Evolutionary conservation across 2,888 invertebrate genomes (phyloP).

Genomic region (Drosophila villosipedis): DNA sequence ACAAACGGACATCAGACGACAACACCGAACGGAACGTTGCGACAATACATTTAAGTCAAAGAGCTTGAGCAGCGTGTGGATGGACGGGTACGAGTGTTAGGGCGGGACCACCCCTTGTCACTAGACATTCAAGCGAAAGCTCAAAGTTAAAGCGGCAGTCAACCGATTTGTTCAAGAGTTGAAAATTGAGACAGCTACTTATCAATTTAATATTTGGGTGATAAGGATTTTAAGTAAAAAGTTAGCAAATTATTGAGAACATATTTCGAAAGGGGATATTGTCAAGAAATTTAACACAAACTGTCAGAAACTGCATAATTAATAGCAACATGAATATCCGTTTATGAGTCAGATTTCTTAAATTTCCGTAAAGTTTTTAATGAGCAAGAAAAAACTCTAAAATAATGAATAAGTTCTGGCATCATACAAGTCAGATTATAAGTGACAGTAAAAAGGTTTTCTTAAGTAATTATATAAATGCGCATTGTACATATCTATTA

Average conservation of each 20-base stretch:
- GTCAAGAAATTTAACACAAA: background rate
- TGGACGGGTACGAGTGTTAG: background rate
- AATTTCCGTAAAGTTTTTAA: background rate
- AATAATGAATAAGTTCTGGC: background rate
- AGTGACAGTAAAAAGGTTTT: background rate
- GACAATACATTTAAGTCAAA: conserved; percentile 72
- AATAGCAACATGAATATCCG: background rate
- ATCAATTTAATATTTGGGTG: conserved; percentile 9
- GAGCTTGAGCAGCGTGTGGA: conserved; percentile 1
- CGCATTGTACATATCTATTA: background rate
- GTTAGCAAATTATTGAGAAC: background rate
- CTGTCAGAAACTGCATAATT: background rate
- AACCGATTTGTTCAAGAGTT: conserved; percentile 13
- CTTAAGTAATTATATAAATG: background rate
- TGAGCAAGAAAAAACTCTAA: background rate
- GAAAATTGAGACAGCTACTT: conserved; percentile 21
- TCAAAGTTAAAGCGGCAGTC: conserved; percentile 60
- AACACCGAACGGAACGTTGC: conserved; percentile 28
- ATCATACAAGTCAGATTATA: background rate
- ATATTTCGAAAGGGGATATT: background rate
- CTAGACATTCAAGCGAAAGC: conserved; percentile 53
- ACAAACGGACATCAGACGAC: conserved; percentile 22
- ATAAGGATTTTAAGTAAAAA: background rate
- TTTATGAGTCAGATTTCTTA: background rate
- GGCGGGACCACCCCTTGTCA: conserved; percentile 31